These are phyloP conservation scores for Eolophus roseicapilla DNA, from an alignment of 2,113 vertebrate species.

Conservation along the genomic window DNA sequence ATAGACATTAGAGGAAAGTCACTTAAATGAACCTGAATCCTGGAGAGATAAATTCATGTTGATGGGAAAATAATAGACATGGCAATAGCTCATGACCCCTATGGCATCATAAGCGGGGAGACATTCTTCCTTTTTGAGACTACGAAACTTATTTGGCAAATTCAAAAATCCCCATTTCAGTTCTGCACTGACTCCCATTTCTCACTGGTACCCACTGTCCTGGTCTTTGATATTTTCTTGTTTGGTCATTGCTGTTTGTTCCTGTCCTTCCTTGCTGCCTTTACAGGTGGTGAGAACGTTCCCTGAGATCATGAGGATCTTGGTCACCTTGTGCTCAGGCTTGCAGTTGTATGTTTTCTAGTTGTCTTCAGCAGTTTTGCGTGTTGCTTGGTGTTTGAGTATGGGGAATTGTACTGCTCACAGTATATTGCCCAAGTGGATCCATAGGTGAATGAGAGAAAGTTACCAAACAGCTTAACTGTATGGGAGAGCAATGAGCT, in stretches of 20 bases:
- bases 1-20: neutral
- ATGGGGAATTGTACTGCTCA: neutral
- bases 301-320: neutral
- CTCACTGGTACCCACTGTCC: neutral
- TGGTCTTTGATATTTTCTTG: neutral
- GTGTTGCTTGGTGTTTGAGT: neutral
- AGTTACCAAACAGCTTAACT: neutral
- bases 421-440: neutral
- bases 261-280: neutral
- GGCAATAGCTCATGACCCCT: neutral
- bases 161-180: neutral
- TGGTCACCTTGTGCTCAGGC: neutral
- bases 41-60: neutral
- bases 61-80: neutral
- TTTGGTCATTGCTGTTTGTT: neutral
- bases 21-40: neutral
- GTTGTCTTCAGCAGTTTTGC: neutral
- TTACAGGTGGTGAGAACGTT: neutral
- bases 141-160: neutral
- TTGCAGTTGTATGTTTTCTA: neutral
- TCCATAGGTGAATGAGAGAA: neutral
- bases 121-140: neutral
- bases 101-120: neutral
- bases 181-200: neutral
- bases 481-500: neutral